Evolutionary conservation across 2,888 invertebrate species (phyloP), one percentile per base, ranked within the genome.

Genomic region (Trissolcus brochymenae): DNA sequence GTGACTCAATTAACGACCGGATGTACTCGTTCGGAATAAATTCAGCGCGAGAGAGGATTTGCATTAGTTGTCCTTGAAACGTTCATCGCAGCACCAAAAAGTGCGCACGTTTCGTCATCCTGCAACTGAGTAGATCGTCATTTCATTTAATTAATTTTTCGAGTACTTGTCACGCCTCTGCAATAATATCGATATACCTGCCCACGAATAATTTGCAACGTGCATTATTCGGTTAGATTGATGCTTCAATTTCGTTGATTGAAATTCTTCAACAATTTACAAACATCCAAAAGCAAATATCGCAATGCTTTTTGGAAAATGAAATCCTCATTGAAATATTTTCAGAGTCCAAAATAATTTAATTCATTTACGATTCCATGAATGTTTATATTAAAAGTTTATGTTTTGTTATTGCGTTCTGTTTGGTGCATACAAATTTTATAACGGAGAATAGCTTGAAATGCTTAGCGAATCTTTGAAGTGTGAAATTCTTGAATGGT

Each of bases 11-110:
- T 61, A 70, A 61, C 41, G 66, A 68, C 79, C 76, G 79, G 76
- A 79, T 79, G 54, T 73, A 62, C 70, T 61, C 66, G 65, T 11
- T 73, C 65, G 64, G 65, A 68, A 60, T 54, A 57, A 46, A 79
- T 76, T 79, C 72, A 54, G 78, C 65, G 55, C 75, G 78, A 68
- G 75, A 78, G 68, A 78, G 68, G 71, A 78, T 64, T 65, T 56
- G 68, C 46, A 16, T n/a, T 64, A 57, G 57, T 41, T 73, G 75
- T 78, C 79, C 79, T 79, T 76, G 79, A 79, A 76, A 76, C 64
- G 76, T 62, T 76, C 57, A 64, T 72, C 72, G 65, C 56, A 65
- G 60, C 59, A 43, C n/a, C 6, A 46, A 46, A 40, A 60, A 64
- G 71, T 50, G 67, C 50, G 51, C 60, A 55, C 53, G 53, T 79